phyloP scores from a whole-genome alignment of 2,797 vertebrate species.

The Periparus ater region DNA sequence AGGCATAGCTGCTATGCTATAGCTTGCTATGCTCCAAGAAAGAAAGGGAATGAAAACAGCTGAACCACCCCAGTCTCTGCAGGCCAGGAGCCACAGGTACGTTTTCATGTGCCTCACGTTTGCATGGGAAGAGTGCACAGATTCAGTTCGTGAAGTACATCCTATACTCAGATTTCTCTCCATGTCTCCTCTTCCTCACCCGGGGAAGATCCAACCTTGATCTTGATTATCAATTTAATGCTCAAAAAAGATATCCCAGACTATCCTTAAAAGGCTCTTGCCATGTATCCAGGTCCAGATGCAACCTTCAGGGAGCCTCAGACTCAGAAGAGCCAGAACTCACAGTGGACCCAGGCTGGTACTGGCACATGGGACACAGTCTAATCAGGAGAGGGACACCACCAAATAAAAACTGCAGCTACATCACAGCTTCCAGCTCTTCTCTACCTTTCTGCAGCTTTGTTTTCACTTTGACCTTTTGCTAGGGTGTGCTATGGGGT shows the following conservation, averaged over 20 bases:
- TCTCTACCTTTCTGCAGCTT: neutral
- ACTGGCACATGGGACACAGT: accelerated
- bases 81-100: neutral
- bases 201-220: neutral
- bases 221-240: neutral
- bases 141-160: neutral
- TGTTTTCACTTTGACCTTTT: neutral
- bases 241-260: neutral
- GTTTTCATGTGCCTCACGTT: neutral
- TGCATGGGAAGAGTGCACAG: neutral
- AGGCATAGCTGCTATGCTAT: neutral
- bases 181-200: neutral
- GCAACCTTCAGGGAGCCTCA: neutral
- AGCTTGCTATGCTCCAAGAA: neutral
- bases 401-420: neutral
- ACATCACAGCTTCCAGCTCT: neutral
- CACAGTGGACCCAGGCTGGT: neutral
- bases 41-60: neutral
- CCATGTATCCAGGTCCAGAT: neutral
- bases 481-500: neutral
- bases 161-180: neutral
- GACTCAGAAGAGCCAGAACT: neutral
- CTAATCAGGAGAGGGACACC: neutral
- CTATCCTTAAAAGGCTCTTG: neutral
- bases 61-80: neutral